Evolutionary conservation across 2,888 invertebrate species (phyloP).

Genomic region (Pterostichus niger): DNA sequence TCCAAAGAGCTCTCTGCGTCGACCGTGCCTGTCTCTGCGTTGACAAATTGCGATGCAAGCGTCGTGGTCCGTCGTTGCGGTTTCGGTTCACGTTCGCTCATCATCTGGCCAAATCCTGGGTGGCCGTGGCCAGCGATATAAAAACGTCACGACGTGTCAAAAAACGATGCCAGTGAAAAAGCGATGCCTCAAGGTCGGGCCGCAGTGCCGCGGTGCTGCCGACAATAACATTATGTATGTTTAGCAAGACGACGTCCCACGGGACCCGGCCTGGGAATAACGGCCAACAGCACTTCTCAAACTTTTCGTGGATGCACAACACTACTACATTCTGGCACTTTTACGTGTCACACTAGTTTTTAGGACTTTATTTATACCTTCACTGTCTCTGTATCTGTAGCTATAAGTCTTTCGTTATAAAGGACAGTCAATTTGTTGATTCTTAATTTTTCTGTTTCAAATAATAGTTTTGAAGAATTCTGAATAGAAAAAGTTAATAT

Average conservation of each 20-base stretch:
- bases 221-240: slow-evolving; percentile 67
- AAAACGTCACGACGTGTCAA: slow-evolving; percentile 66
- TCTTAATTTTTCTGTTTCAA: too few species aligned
- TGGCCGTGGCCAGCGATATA: slow-evolving; percentile 59
- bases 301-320: not conserved
- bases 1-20: slow-evolving; percentile 28
- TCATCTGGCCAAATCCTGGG: slow-evolving; percentile 65
- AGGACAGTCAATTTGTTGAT: too few species aligned
- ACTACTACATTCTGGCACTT: too few species aligned
- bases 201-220: slow-evolving; percentile 28
- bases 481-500: too few species aligned
- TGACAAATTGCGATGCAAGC: slow-evolving; percentile 66
- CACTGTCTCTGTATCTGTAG: too few species aligned
- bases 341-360: too few species aligned
- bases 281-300: slow-evolving; percentile 20
- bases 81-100: slow-evolving; percentile 65
- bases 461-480: too few species aligned
- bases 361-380: too few species aligned
- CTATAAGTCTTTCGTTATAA: too few species aligned
- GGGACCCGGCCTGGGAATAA: slow-evolving; percentile 54
- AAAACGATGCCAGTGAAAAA: slow-evolving; percentile 62
- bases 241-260: slow-evolving; percentile 62
- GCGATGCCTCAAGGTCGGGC: slow-evolving; percentile 62
- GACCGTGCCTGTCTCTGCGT: slow-evolving; percentile 43
- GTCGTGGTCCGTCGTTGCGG: slow-evolving; percentile 47